These are phyloP conservation scores for Oxycera nigricornis DNA, from an alignment of 2,888 invertebrate species.

Conservation along the genomic window DNA sequence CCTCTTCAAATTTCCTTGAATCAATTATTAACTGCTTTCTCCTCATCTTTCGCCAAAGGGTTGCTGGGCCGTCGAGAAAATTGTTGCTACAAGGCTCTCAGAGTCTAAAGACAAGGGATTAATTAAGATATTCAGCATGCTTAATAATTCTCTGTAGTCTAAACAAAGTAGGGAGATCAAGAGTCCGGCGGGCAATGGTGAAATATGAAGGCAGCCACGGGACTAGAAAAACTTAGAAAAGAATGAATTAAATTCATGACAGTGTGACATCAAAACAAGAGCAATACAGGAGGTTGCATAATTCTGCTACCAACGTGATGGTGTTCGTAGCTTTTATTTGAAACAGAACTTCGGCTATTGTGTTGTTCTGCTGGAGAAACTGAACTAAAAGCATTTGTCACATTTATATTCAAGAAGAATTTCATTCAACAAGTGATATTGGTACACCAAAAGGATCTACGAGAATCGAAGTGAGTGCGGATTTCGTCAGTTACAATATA, in stretches of 20 bases:
- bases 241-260: conserved; percentile 46
- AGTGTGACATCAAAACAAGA: conserved; percentile 47
- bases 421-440: conserved; percentile 47
- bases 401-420: conserved; percentile 47
- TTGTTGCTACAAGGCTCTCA: conserved; percentile 15
- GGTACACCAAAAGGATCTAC: conserved; percentile 39
- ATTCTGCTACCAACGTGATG: conserved; percentile 40
- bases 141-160: conserved; percentile 30
- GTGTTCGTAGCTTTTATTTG: neutral
- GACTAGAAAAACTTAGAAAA: neutral
- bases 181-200: neutral
- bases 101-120: conserved; percentile 37
- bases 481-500: neutral
- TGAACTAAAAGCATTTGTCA: conserved; percentile 18
- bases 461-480: too few species aligned
- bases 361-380: neutral
- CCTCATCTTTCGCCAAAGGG: neutral
- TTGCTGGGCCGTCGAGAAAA: neutral
- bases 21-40: conserved; percentile 44
- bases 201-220: neutral
- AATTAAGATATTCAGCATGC: conserved; percentile 36
- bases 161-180: conserved; percentile 2
- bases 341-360: neutral
- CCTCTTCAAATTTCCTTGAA: conserved; percentile 39
- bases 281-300: conserved; percentile 47